phyloP scores from a whole-genome alignment of 2,888 invertebrate genomes.

The Venusia cambrica region DNA sequence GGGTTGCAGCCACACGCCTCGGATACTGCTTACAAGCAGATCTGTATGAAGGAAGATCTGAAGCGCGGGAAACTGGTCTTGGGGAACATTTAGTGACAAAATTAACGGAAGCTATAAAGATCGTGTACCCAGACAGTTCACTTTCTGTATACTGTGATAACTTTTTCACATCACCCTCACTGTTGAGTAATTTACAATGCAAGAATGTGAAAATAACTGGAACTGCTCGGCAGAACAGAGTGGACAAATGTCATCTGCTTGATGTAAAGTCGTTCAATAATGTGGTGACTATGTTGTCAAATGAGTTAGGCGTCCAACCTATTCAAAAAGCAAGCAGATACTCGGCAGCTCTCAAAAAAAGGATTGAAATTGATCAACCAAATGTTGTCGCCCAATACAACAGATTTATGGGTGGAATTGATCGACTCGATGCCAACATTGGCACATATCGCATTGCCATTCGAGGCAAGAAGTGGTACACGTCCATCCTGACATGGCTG shows the following conservation, averaged over 20 bases:
- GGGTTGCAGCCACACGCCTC: slow-evolving; percentile 33
- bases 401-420: slow-evolving; percentile 28
- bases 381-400: slow-evolving; percentile 24
- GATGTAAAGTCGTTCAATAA: slow-evolving; percentile 13
- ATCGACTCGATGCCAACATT: slow-evolving; percentile 29
- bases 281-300: slow-evolving; percentile 5
- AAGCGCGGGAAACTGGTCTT: slow-evolving; percentile 13
- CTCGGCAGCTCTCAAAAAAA: slow-evolving; percentile 4
- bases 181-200: slow-evolving; percentile 2
- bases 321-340: slow-evolving; percentile 7
- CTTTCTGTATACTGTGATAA: slow-evolving; percentile 21
- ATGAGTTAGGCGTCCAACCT: slow-evolving; percentile 10
- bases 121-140: slow-evolving; percentile 4
- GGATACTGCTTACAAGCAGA: slow-evolving; percentile 37
- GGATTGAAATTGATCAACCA: slow-evolving; percentile 11
- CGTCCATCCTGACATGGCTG: slow-evolving; percentile 19
- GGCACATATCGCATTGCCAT: slow-evolving; percentile 30
- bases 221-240: slow-evolving; percentile 15
- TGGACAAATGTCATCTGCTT: slow-evolving; percentile 18
- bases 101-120: slow-evolving; percentile 2
- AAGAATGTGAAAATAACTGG: slow-evolving; percentile 13
- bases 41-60: slow-evolving; percentile 29
- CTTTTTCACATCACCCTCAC: slow-evolving; percentile 16
- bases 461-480: slow-evolving; percentile 31
- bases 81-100: slow-evolving; percentile 8